These are phyloP conservation scores for Cyclina sinensis DNA, from an alignment of 1,140 invertebrate species.

Conservation along the genomic window DNA sequence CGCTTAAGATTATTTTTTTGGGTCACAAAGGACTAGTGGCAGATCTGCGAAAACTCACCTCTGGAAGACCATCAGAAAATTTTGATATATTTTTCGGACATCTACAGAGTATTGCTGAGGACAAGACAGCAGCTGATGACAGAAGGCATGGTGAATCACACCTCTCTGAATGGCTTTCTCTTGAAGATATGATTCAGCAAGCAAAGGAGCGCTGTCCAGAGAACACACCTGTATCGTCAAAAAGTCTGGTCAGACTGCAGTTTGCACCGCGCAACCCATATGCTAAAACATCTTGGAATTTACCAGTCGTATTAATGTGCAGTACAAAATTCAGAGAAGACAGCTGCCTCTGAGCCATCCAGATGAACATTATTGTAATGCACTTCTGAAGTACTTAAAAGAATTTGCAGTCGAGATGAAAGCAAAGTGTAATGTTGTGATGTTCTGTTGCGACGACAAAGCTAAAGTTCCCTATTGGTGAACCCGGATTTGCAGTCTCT, in stretches of 20 bases:
- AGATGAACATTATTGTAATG: slow-evolving; percentile 71
- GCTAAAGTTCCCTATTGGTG: slow-evolving; percentile 66
- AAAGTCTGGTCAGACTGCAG: slow-evolving; percentile 71
- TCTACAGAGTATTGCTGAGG: slow-evolving; percentile 53
- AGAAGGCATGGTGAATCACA: slow-evolving; percentile 61
- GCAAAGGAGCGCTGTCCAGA: slow-evolving; percentile 49
- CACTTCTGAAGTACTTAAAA: slow-evolving; percentile 65
- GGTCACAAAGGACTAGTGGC: slow-evolving; percentile 63
- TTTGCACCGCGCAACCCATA: slow-evolving; percentile 72
- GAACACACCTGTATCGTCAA: slow-evolving; percentile 53
- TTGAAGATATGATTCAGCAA: slow-evolving; percentile 63
- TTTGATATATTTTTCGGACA: slow-evolving; percentile 67
- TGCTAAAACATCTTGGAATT: slow-evolving; percentile 58
- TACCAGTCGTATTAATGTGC: slow-evolving; percentile 58
- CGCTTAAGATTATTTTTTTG: slow-evolving; percentile 66
- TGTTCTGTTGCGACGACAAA: slow-evolving; percentile 72
- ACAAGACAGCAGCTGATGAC: slow-evolving; percentile 69
- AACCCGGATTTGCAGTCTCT: slow-evolving; percentile 53
- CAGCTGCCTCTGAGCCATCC: slow-evolving; percentile 59
- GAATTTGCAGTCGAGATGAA: slow-evolving; percentile 57
- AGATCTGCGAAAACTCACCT: slow-evolving; percentile 66
- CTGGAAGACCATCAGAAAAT: slow-evolving; percentile 54
- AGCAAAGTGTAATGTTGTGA: background rate
- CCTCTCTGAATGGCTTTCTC: slow-evolving; percentile 66
- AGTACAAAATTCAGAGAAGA: slow-evolving; percentile 72